These are phyloP conservation scores for Esox niger DNA, from an alignment of 2,113 vertebrate species.

Conservation along the genomic window DNA sequence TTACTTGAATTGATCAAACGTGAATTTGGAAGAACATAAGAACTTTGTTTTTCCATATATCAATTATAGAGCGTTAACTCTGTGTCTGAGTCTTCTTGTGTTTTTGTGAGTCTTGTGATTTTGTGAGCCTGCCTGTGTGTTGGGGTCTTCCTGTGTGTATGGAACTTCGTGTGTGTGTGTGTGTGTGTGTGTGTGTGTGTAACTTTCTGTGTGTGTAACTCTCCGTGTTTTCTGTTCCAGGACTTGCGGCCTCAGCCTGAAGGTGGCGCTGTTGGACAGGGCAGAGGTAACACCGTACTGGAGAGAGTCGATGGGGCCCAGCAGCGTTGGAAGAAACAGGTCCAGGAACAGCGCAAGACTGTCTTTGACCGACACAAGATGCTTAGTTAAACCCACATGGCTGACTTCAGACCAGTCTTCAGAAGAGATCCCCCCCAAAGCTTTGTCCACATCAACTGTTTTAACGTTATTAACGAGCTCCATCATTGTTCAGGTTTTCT, in stretches of 20 bases:
- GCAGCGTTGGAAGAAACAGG: constrained; percentile 96
- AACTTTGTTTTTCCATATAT: too few species aligned
- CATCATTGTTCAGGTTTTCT: background rate
- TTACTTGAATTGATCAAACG: background rate
- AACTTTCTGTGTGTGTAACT: background rate
- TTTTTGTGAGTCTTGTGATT: too few species aligned
- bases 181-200: background rate
- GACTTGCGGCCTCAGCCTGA: constrained; percentile 71
- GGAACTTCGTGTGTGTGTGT: too few species aligned
- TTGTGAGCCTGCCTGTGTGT: too few species aligned
- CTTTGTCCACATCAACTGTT: constrained; percentile 30
- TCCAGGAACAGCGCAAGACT: constrained; percentile 93
- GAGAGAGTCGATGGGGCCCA: constrained; percentile 92
- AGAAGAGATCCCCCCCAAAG: constrained; percentile 5
- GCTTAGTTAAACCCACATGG: constrained; percentile 77
- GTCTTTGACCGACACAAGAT: constrained; percentile 96
- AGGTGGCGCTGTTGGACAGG: background rate
- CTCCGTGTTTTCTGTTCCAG: constrained; percentile 55
- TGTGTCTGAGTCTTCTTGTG: too few species aligned
- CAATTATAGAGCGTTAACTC: too few species aligned
- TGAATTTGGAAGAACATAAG: too few species aligned
- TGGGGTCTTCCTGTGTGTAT: too few species aligned
- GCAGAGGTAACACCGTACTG: constrained; percentile 85
- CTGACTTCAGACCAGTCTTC: constrained; percentile 16
- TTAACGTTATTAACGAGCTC: background rate